phyloP scores from a whole-genome alignment of 2,888 invertebrate species.

The Pantelozetes paolii region DNA sequence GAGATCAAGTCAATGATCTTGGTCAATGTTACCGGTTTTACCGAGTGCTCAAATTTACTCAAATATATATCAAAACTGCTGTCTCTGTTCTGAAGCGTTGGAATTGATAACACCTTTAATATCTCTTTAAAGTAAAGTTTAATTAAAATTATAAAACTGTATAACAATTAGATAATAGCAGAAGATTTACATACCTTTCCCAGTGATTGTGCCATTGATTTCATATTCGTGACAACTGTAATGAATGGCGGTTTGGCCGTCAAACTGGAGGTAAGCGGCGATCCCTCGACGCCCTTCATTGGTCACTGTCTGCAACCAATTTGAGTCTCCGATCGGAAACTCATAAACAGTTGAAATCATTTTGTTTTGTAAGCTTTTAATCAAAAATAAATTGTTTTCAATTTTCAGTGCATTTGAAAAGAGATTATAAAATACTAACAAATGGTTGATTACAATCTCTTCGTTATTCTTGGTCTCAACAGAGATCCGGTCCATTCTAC shows the following conservation, averaged over 20 bases:
- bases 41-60: background rate
- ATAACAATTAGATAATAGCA: too few relatives aligned
- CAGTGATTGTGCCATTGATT: background rate
- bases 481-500: background rate
- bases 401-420: background rate
- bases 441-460: background rate
- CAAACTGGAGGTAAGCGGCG: background rate
- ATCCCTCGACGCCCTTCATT: background rate
- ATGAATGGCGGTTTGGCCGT: background rate
- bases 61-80: background rate
- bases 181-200: conserved; percentile 8
- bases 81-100: background rate
- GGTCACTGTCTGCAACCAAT: background rate
- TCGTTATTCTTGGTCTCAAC: background rate
- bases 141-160: too few relatives aligned
- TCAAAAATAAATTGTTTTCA: background rate
- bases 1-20: background rate
- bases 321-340: background rate
- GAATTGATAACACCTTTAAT: background rate
- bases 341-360: background rate
- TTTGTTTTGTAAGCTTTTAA: background rate
- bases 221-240: background rate
- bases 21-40: background rate
- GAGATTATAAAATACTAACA: background rate
- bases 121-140: background rate